Percentiles rank a stretch among this genome's conserved stretches.
These are phyloP conservation scores for Lineus longissimus DNA, from an alignment of 1,140 invertebrate genomes.

Conservation along the genomic window DNA sequence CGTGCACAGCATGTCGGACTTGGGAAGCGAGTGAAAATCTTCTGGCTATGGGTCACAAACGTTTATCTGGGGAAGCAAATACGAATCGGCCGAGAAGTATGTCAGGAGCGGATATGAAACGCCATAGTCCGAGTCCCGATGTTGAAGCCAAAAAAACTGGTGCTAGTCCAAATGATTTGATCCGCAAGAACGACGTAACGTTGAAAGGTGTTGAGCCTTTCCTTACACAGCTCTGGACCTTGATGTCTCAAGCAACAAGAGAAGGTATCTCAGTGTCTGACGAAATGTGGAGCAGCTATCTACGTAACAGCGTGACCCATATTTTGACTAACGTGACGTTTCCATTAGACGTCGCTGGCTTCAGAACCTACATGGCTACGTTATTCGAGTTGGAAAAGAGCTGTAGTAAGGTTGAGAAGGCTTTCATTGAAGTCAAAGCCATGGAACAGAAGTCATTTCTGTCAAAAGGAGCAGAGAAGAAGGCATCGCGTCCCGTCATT, in stretches of 20 bases:
- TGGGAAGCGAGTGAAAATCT: conserved; percentile 27
- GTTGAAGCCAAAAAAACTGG: too few species aligned
- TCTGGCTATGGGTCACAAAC: conserved; percentile 8
- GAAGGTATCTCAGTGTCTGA: too few species aligned
- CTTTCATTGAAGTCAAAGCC: background rate
- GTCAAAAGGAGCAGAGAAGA: background rate
- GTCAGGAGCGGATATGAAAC: background rate
- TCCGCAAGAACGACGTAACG: background rate
- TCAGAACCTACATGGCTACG: background rate
- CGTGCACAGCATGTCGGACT: conserved; percentile 31
- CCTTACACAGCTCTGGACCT: background rate
- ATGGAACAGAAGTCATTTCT: background rate
- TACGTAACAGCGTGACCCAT: too few species aligned
- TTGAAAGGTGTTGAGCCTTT: background rate
- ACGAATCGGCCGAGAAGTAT: background rate
- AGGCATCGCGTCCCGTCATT: conserved; percentile 19
- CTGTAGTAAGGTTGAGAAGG: background rate
- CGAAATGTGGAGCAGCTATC: too few species aligned
- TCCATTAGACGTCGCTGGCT: background rate
- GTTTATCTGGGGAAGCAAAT: background rate
- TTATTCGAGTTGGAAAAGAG: background rate
- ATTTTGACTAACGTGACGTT: background rate
- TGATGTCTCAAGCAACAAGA: background rate
- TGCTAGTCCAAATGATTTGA: too few species aligned
- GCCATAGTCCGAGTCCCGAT: too few species aligned